phyloP scores from a whole-genome alignment of 2,888 invertebrate species.

The Oasisia sp. region DNA sequence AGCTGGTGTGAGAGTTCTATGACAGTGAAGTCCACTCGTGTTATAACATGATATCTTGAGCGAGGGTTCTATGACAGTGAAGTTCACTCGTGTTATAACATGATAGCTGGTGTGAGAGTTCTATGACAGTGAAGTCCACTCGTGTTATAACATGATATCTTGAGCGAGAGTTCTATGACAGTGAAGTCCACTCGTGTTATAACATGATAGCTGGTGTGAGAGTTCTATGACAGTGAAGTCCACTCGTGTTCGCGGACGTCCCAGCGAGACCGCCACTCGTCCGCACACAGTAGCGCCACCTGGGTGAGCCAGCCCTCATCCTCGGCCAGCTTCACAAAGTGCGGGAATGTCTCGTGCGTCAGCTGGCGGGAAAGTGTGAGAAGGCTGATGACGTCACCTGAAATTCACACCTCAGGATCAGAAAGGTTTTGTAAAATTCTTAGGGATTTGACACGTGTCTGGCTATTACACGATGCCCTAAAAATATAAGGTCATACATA shows the following conservation, averaged over 20 bases:
- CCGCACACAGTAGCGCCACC: constrained; percentile 53
- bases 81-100: constrained; percentile 17
- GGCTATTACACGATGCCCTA: too few species aligned
- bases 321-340: constrained; percentile 25
- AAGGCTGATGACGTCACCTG: background rate
- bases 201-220: too few species aligned
- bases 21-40: background rate
- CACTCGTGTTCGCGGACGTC: constrained; percentile 34
- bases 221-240: background rate
- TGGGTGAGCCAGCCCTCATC: constrained; percentile 51
- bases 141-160: too few species aligned
- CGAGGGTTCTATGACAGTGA: background rate
- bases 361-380: constrained; percentile 19
- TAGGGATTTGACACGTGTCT: background rate
- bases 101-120: too few species aligned
- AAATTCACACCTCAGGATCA: background rate
- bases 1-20: background rate
- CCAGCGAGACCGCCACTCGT: constrained; percentile 60
- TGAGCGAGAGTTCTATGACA: too few species aligned
- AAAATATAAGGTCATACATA: too few species aligned
- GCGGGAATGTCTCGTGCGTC: constrained; percentile 22
- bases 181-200: background rate
- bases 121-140: too few species aligned
- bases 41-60: background rate
- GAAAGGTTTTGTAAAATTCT: background rate